Percentiles rank a stretch among this genome's conserved stretches.
Evolutionary conservation across 2,888 invertebrate genomes (phyloP).

Genomic region (Cordylochernes scorpioides): DNA sequence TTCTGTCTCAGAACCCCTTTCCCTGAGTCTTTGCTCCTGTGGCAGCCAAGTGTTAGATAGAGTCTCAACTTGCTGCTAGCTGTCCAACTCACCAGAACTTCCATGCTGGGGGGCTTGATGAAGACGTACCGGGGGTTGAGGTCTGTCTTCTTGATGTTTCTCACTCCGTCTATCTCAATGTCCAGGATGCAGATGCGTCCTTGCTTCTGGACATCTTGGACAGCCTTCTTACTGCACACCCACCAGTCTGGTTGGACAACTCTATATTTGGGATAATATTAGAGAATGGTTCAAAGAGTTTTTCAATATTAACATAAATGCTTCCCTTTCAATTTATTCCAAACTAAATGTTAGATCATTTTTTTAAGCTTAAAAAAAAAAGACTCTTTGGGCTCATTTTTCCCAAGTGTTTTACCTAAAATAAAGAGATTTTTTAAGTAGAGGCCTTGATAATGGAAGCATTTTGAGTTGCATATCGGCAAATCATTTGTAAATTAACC

Average conservation of each 20-base stretch:
- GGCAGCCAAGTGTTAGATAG: not conserved
- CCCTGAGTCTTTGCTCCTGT: conserved; percentile 29
- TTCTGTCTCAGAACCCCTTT: conserved; percentile 67
- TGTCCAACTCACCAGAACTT: conserved; percentile 31
- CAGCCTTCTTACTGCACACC: conserved; percentile 49
- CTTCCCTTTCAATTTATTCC: too few relatives aligned
- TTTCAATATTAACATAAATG: too few relatives aligned
- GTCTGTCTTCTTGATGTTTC: conserved; percentile 46
- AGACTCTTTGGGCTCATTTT: not conserved
- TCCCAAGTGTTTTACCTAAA: not conserved
- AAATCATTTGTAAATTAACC: too few relatives aligned
- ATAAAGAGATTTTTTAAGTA: too few relatives aligned
- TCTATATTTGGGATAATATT: too few relatives aligned
- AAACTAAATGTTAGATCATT: too few relatives aligned
- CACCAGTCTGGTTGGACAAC: too few relatives aligned
- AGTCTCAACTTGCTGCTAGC: not conserved
- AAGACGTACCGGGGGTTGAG: conserved; percentile 61
- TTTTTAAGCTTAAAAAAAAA: too few relatives aligned
- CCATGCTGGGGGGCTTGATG: conserved; percentile 65
- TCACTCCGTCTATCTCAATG: conserved; percentile 81
- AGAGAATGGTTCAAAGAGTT: too few relatives aligned
- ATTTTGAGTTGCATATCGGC: too few relatives aligned
- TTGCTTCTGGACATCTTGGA: conserved; percentile 43
- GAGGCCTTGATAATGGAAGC: too few relatives aligned
- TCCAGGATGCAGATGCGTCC: conserved; percentile 79